phyloP scores from a whole-genome alignment of 2,113 vertebrate species.

The Pelobates fuscus region DNA sequence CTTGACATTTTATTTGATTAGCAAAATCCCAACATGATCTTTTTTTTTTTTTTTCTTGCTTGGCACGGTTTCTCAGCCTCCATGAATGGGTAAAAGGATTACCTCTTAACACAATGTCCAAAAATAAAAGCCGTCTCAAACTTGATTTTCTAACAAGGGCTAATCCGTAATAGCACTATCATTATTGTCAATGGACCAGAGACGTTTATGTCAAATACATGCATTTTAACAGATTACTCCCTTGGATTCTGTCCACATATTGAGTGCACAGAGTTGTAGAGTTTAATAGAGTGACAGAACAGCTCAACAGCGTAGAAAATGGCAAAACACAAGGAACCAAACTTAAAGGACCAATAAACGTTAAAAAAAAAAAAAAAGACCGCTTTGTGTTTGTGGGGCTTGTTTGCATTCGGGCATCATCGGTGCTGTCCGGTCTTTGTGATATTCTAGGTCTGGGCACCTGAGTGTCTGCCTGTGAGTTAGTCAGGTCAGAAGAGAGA shows the following conservation, averaged over 20 bases:
- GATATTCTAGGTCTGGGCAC: too few species aligned
- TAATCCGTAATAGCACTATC: conserved; percentile 28
- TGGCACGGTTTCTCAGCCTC: conserved; percentile 24
- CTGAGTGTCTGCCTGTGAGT: too few species aligned
- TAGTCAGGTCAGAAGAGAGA: too few species aligned
- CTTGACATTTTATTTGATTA: conserved; percentile 29
- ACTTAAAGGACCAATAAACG: too few species aligned
- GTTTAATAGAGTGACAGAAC: too few species aligned
- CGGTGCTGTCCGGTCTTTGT: too few species aligned
- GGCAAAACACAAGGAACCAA: too few species aligned
- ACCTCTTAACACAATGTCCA: conserved; percentile 33
- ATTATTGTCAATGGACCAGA: conserved; percentile 13
- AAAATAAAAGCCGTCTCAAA: conserved; percentile 29
- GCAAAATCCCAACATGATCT: conserved; percentile 20
- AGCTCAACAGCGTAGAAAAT: too few species aligned
- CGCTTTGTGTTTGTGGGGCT: too few species aligned
- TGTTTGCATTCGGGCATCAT: too few species aligned
- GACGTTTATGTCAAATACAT: conserved; percentile 1
- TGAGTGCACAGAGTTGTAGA: too few species aligned
- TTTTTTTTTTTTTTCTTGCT: background rate
- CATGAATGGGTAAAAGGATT: conserved; percentile 38
- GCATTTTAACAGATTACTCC: background rate
- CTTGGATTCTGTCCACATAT: background rate
- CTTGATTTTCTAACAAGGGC: conserved; percentile 24
- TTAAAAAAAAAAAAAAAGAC: too few species aligned